These are phyloP conservation scores for Phalanger gymnotis DNA, from an alignment of 2,797 vertebrate genomes.

Conservation along the genomic window DNA sequence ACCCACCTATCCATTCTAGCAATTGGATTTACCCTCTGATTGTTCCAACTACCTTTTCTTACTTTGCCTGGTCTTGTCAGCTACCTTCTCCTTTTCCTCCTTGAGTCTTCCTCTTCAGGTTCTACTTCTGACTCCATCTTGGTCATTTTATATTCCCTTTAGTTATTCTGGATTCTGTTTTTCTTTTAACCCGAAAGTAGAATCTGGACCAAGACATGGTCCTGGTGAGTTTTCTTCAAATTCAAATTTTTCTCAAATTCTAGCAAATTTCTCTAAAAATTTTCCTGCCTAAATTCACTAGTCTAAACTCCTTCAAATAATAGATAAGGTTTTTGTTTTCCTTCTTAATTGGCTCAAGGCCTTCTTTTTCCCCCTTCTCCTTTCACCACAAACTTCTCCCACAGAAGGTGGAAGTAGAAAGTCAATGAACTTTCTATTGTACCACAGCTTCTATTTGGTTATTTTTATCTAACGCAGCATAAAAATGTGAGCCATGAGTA, in stretches of 20 bases:
- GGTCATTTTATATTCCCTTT: background rate
- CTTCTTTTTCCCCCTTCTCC: background rate
- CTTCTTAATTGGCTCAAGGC: background rate
- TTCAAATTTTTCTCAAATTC: background rate
- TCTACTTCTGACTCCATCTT: background rate
- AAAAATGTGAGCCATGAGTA: too few species aligned
- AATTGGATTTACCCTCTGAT: background rate
- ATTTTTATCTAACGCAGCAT: background rate
- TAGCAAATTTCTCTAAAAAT: background rate
- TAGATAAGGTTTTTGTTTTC: background rate
- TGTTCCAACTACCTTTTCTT: background rate
- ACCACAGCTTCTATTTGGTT: background rate
- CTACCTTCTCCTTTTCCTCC: background rate
- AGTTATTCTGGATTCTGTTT: background rate
- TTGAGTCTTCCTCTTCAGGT: background rate
- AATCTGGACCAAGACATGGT: too few species aligned
- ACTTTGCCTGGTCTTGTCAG: background rate
- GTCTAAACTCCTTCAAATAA: background rate
- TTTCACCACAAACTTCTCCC: background rate
- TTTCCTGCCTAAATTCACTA: background rate
- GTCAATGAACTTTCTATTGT: background rate
- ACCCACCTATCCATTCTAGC: background rate
- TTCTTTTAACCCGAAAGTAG: background rate
- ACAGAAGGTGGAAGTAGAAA: background rate
- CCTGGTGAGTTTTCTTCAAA: background rate